Evolutionary conservation across 30 jellyfish, hydroid and myxozoan species (phyloP).

Genomic region (Turritopsis rubra): DNA sequence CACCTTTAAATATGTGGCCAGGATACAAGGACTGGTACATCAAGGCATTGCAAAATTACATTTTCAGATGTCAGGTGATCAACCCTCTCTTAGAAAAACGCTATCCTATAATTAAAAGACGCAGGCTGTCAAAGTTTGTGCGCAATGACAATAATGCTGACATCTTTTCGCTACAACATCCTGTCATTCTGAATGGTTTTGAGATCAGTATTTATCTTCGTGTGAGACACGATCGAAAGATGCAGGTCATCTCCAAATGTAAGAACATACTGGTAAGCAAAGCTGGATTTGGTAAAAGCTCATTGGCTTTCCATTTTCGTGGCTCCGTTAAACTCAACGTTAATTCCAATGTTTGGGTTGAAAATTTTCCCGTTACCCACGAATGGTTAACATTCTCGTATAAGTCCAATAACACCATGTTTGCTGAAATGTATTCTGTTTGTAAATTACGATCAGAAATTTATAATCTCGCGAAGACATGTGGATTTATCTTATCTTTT

Average conservation of each 20-base stretch:
- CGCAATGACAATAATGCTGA: slow-evolving; percentile 37
- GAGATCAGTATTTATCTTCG: slow-evolving; percentile 41
- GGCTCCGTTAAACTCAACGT: slow-evolving; percentile 22
- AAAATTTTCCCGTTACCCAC: slow-evolving; percentile 15
- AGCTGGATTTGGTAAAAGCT: slow-evolving; percentile 29
- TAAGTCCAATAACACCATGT: slow-evolving; percentile 32
- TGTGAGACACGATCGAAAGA: slow-evolving; percentile 19
- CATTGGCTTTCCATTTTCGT: slow-evolving; percentile 18
- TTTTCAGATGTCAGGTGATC: slow-evolving; percentile 17
- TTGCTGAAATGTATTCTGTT: slow-evolving; percentile 25
- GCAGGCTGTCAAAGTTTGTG: slow-evolving; percentile 12
- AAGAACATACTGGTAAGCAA: slow-evolving; percentile 20
- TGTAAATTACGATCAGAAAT: slow-evolving; percentile 35
- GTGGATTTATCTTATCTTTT: slow-evolving; percentile 26
- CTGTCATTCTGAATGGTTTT: slow-evolving; percentile 34
- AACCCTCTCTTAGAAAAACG: slow-evolving; percentile 20
- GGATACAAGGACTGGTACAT: slow-evolving; percentile 46
- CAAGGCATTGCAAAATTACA: slow-evolving; percentile 14
- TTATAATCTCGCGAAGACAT: slow-evolving; percentile 19
- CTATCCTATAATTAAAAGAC: slow-evolving; percentile 9
- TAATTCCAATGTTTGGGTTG: slow-evolving; percentile 15
- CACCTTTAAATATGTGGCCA: slow-evolving; percentile 35
- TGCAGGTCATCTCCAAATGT: slow-evolving; percentile 32
- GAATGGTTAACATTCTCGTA: slow-evolving; percentile 27
- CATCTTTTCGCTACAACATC: slow-evolving; percentile 17